phyloP scores from a whole-genome alignment of 2,113 vertebrate species.

The Halichoeres trimaculatus region DNA sequence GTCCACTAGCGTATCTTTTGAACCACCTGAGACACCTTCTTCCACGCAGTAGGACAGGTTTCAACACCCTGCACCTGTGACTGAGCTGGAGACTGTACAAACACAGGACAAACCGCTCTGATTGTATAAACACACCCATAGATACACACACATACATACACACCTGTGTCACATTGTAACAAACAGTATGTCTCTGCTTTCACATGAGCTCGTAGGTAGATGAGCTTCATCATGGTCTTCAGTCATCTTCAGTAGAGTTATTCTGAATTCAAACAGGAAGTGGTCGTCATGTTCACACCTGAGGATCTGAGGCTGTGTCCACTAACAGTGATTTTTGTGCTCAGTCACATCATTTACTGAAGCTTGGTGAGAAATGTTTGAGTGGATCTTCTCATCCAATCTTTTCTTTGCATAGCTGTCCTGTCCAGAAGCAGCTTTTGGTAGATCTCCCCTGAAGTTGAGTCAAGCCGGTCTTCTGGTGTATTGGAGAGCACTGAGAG shows the following conservation, averaged over 20 bases:
- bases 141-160: slow-evolving; percentile 14
- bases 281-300: neutral
- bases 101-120: slow-evolving; percentile 11
- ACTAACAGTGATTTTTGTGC: too few species aligned
- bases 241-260: neutral
- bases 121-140: slow-evolving; percentile 30
- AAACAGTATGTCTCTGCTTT: slow-evolving; percentile 7
- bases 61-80: neutral
- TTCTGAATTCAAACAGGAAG: neutral
- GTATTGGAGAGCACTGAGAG: too few species aligned
- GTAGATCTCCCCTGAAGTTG: too few species aligned
- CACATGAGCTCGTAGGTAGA: neutral
- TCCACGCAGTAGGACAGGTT: neutral
- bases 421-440: too few species aligned
- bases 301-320: neutral
- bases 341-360: too few species aligned
- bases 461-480: too few species aligned
- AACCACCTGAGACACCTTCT: neutral
- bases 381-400: too few species aligned
- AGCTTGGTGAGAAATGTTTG: too few species aligned
- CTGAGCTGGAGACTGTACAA: neutral
- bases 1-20: neutral
- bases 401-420: too few species aligned
- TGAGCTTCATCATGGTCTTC: neutral
- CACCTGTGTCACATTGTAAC: slow-evolving; percentile 9